These are phyloP conservation scores for Ceyx melanurus DNA, from an alignment of 2,113 vertebrate species.

Conservation along the genomic window DNA sequence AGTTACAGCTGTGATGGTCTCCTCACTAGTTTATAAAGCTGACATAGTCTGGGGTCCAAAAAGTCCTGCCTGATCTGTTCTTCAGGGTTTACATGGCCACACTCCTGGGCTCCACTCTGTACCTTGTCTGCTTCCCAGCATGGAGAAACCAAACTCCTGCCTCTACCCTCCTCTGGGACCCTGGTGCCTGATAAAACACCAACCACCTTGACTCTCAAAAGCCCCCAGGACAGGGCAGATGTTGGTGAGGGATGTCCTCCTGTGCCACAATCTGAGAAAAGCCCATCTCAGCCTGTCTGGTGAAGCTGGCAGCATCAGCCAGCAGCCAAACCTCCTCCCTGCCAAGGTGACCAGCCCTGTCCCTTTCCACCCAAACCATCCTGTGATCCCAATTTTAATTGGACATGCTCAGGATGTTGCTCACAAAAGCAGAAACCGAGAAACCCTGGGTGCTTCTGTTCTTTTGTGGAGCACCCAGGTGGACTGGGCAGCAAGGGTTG, in stretches of 20 bases:
- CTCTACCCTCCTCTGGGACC: neutral
- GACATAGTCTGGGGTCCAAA: neutral
- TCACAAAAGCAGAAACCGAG: neutral
- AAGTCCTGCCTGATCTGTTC: neutral
- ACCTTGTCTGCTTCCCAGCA: neutral
- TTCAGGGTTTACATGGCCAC: neutral
- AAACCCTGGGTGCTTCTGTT: neutral
- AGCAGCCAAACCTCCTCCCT: neutral
- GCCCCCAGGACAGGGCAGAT: neutral
- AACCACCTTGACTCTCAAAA: neutral
- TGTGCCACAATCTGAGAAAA: neutral
- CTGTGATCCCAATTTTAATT: neutral
- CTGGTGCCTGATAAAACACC: neutral
- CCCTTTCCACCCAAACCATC: no score
- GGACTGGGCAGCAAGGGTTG: fast-evolving
- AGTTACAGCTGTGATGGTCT: neutral
- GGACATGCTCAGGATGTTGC: neutral
- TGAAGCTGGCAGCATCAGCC: neutral
- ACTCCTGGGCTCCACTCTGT: neutral
- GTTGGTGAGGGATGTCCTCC: neutral
- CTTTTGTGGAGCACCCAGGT: fast-evolving
- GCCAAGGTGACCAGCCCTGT: neutral
- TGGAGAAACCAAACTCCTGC: neutral
- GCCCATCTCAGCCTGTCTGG: neutral
- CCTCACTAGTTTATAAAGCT: fast-evolving